Percentiles rank a stretch among this genome's conserved stretches.
phyloP scores from a whole-genome alignment of 2,888 invertebrate species.

The Caenorhabditis sp. region DNA sequence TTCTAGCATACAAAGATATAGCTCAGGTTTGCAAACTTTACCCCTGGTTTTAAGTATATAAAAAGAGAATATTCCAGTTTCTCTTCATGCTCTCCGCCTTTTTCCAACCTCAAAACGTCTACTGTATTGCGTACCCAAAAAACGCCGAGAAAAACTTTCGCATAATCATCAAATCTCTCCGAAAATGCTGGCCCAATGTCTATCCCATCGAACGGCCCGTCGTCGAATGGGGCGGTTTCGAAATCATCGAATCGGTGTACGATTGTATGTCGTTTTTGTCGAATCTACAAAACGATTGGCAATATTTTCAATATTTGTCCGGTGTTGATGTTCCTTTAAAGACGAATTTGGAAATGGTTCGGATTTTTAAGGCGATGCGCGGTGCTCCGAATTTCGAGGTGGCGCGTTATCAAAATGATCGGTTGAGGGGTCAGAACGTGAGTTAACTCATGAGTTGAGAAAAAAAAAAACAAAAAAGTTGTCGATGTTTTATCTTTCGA shows the following conservation, averaged over 20 bases:
- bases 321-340: slow-evolving; percentile 47
- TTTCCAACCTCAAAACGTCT: slow-evolving; percentile 65
- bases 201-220: slow-evolving; percentile 51
- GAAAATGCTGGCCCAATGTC: slow-evolving; percentile 58
- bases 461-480: not conserved
- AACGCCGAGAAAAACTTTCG: slow-evolving; percentile 46
- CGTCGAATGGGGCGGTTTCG: slow-evolving; percentile 42
- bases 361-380: slow-evolving; percentile 38
- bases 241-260: slow-evolving; percentile 45
- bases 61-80: too few relatives aligned
- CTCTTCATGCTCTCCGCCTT: slow-evolving; percentile 55
- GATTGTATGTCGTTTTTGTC: slow-evolving; percentile 35
- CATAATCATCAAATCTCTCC: slow-evolving; percentile 34
- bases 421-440: slow-evolving; percentile 32
- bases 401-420: slow-evolving; percentile 8
- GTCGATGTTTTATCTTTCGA: too few relatives aligned
- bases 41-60: too few relatives aligned
- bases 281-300: slow-evolving; percentile 31
- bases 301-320: slow-evolving; percentile 46
- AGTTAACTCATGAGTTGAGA: not conserved
- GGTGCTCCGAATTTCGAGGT: slow-evolving; percentile 42
- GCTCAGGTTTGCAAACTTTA: too few relatives aligned
- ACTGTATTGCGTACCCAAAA: slow-evolving; percentile 58
- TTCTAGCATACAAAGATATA: slow-evolving; percentile 34
- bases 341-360: slow-evolving; percentile 50